Percentiles rank a stretch among this genome's conserved stretches.
Conservation (phyloP, 1,140 invertebrate genomes). For the Tetraneura akinire region DNA sequence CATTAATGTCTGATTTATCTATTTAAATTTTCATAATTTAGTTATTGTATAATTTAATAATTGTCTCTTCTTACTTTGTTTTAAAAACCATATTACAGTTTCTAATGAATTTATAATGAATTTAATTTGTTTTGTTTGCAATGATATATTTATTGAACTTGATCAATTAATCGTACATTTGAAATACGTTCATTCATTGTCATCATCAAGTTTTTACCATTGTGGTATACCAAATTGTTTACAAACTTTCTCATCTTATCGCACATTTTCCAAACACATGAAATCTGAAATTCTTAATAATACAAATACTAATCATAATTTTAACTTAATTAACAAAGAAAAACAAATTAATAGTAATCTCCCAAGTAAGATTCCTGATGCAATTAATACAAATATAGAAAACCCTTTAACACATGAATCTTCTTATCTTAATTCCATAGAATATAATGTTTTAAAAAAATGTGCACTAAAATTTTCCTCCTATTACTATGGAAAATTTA, state of each 20-base stretch:
- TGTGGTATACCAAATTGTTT: slow-evolving; percentile 2
- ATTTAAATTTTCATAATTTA: background rate
- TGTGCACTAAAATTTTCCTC: background rate
- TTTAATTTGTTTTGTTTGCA: slow-evolving; percentile 8
- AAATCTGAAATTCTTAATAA: slow-evolving; percentile 16
- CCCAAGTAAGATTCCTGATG: background rate
- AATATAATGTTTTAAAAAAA: background rate
- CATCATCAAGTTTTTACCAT: background rate
- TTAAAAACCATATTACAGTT: too few relatives aligned
- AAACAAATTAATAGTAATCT: background rate
- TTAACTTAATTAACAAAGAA: too few relatives aligned
- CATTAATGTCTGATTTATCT: slow-evolving; percentile 22
- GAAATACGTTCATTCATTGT: background rate
- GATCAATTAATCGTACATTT: background rate
- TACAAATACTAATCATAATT: background rate
- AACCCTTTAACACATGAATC: background rate
- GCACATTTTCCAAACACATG: slow-evolving; percentile 1
- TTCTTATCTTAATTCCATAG: background rate
- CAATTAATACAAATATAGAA: background rate
- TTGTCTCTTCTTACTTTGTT: too few relatives aligned
- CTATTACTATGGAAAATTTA: slow-evolving; percentile 2
- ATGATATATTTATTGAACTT: background rate
- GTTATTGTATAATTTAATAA: too few relatives aligned
- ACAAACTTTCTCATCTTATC: background rate
- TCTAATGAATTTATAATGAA: too few relatives aligned